Evolutionary conservation across 2,797 vertebrate species (phyloP), one percentile per base, ranked within the genome.

Genomic region (Takifugu rubripes): DNA sequence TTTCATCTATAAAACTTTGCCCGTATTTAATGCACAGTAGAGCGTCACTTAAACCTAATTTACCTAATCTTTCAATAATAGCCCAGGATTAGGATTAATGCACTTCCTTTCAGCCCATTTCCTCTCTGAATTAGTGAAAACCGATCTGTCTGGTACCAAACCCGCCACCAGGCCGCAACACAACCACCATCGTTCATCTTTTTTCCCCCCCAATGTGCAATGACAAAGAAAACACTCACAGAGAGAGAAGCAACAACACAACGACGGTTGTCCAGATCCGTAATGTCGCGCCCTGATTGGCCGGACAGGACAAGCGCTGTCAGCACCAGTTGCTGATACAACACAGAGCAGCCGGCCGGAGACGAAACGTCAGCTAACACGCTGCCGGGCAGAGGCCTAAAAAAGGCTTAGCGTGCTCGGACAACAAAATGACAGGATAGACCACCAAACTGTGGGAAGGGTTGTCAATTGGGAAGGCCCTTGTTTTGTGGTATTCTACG

Each of bases 251-350:
- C 3, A 6, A 27, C 27, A 4, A 7, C 27, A 4, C 27, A 29
- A 7, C 27, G 2, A 7, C 27, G 27, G 52, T 72, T 72, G 60
- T 75, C 78, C 72, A 56, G 66, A 61, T 52, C 75, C 59, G 61
- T 74, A 52, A 81, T 29, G 74, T 52, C 33, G 17, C 45, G 63
- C 48, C 59, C 62, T 52, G 79, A 78, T 58, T 64, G 77, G 70
- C 3, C 45, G 66, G 61, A 82, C 64, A 25, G 64, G 81, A 81
- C 74, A 72, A 79, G 77, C 61, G 73, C 78, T 78, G 84, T 84
- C 78, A 70, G 74, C 77, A 77, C 70, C 75, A 83, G 75, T 66
- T 63, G 83, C 83, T 87, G 84, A 87, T 78, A 83, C 70, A 50
- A 81, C 73, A 76, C 74, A 86, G 81, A 70, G 75, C 79, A 49